Evolutionary conservation across 2,888 invertebrate species (phyloP).

Genomic region (Oegoconia quadripuncta): DNA sequence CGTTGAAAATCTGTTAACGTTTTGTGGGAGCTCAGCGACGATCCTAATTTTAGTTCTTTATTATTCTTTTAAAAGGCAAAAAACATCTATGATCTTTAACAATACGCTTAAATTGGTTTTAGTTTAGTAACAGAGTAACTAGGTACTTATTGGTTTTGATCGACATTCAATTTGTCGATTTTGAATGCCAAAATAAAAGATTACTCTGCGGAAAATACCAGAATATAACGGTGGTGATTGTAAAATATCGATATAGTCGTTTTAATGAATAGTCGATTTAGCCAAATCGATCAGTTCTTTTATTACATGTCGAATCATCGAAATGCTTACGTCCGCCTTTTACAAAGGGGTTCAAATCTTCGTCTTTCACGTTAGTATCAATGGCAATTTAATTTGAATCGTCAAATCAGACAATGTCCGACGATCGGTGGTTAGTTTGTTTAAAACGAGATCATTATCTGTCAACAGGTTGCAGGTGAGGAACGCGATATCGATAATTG

Average conservation of each 20-base stretch:
- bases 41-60: constrained; percentile 22
- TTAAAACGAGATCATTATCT: constrained; percentile 73
- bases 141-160: constrained; percentile 42
- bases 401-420: constrained; percentile 33
- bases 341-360: no score
- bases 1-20: constrained; percentile 69
- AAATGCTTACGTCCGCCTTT: no score
- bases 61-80: constrained; percentile 53
- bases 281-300: no score
- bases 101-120: constrained; percentile 62
- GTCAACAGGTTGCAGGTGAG: constrained; percentile 74
- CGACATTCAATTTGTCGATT: constrained; percentile 29
- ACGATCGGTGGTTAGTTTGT: constrained; percentile 55
- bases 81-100: constrained; percentile 63
- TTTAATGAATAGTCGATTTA: no score
- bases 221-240: no score
- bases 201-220: no score
- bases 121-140: constrained; percentile 43
- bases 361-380: no score
- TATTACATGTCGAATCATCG: no score
- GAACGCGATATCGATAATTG: constrained; percentile 77
- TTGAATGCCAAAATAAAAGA: constrained; percentile 7
- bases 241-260: constrained; percentile 6
- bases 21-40: constrained; percentile 62
- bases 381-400: constrained; percentile 38